Evolutionary conservation across 2,113 vertebrate species (phyloP), one percentile per base, ranked within the genome.

Genomic region (Thinocorus orbignyianus): DNA sequence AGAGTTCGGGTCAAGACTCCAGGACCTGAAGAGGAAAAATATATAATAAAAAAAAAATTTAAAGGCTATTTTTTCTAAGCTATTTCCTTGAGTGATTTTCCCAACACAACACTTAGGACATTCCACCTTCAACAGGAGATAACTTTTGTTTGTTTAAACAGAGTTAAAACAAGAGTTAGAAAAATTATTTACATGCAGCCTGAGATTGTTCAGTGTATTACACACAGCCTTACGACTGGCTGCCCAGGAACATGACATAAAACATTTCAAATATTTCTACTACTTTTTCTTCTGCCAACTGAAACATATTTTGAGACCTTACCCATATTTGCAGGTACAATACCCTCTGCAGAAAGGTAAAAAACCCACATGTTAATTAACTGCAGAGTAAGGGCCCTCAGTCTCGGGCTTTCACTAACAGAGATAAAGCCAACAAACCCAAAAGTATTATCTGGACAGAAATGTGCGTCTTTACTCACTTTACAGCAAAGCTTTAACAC

Each of bases 1-100:
- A 99, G 96, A 25, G 98, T 96, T 68, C 92, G 97, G 5, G 99
- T 99, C 95, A 99, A 97, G 83, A 99, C 90, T 54, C 99, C 99
- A 92, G 99, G 99, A 90, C 99, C 99, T 99, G 48, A 88, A 46
- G 33, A 2, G 5, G 17, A 18, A 22, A 93, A 95, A 79, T 25
- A 62, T 10, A 18, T 26, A 18, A 92, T 66, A 31, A 7, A 20
- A 37, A 91, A 93, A 68, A 49, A 4, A 65, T 71, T 26, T 17
- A 55, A 76, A 4, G 4, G 10, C 18, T 23, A 13, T 64, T 58
- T 88, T 92, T 72, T 35, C 3, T 11, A 62, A 49, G 51, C 11
- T 1, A 69, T 70, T 42, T 44, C 13, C 24, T 81, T 46, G 7
- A 70, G 55, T 22, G 25, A 60, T 58, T 64, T 86, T 76, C 23